Evolutionary conservation across 2,888 invertebrate species (phyloP).

Genomic region (Icerya purchasi): DNA sequence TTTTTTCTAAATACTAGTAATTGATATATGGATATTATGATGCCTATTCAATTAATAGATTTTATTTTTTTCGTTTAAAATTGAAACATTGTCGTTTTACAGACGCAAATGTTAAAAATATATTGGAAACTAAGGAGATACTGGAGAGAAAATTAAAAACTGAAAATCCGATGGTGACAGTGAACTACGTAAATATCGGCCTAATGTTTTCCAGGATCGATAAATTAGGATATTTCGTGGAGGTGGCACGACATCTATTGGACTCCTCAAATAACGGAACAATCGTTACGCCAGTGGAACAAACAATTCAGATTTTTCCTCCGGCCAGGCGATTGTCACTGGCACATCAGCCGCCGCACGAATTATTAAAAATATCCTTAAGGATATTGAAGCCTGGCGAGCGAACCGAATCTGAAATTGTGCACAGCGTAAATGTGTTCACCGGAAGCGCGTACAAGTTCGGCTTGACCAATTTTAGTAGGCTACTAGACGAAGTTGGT

Average conservation of each 20-base stretch:
- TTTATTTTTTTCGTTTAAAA: no score
- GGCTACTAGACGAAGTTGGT: not conserved
- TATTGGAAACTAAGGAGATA: constrained; percentile 8
- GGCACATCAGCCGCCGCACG: constrained; percentile 4
- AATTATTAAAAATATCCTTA: constrained; percentile 7
- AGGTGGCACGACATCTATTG: constrained; percentile 3
- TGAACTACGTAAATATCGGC: constrained; percentile 7
- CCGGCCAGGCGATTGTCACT: constrained; percentile 7
- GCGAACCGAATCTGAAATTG: constrained; percentile 5
- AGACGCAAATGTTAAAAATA: constrained; percentile 9
- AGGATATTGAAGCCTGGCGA: constrained; percentile 5
- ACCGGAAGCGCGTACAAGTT: constrained; percentile 12
- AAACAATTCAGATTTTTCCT: constrained; percentile 10
- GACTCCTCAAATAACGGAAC: constrained; percentile 3
- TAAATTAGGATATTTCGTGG: constrained; percentile 10
- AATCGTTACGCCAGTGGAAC: constrained; percentile 4
- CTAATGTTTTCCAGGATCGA: constrained; percentile 9
- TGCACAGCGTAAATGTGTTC: constrained; percentile 9
- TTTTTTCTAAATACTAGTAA: no score
- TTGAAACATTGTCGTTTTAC: not conserved
- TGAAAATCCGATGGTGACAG: constrained; percentile 1
- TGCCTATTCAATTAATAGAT: no score
- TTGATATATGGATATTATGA: not conserved
- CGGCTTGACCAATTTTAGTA: constrained; percentile 7
- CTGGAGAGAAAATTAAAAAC: constrained; percentile 5